Percentiles rank a stretch among this genome's conserved stretches.
These are phyloP conservation scores for Brenthis daphne DNA, from an alignment of 2,888 invertebrate species.

Conservation along the genomic window DNA sequence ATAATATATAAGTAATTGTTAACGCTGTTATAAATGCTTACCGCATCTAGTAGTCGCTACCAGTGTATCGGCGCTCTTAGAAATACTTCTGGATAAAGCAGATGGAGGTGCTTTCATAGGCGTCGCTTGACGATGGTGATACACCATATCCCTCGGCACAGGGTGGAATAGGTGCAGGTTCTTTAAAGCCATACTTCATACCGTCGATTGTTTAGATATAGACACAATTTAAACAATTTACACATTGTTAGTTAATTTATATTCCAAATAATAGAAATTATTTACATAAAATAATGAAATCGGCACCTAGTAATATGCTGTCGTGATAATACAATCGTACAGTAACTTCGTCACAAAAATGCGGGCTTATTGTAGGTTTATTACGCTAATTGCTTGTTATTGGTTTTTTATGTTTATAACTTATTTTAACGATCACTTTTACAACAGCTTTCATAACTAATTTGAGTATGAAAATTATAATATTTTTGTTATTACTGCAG, in stretches of 20 bases:
- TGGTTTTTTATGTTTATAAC: not conserved
- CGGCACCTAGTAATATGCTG: slow-evolving; percentile 1
- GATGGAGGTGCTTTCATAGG: slow-evolving; percentile 72
- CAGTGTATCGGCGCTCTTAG: slow-evolving; percentile 72
- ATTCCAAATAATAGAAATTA: slow-evolving; percentile 1
- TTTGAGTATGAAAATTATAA: not conserved
- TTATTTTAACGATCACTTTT: slow-evolving; percentile 9
- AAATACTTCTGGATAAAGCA: slow-evolving; percentile 64
- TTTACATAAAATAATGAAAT: not conserved
- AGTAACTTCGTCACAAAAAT: slow-evolving; percentile 8
- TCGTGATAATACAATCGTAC: slow-evolving; percentile 8
- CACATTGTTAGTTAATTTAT: not conserved
- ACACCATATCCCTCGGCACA: slow-evolving; percentile 61
- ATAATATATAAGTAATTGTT: not conserved
- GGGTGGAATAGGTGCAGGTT: slow-evolving; percentile 70
- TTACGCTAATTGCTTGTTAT: slow-evolving; percentile 3
- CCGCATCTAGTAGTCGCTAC: slow-evolving; percentile 59
- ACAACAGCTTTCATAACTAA: not conserved
- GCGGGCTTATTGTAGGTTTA: slow-evolving; percentile 11
- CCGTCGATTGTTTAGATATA: slow-evolving; percentile 7
- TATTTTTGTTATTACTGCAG: not conserved
- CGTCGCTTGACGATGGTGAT: slow-evolving; percentile 61
- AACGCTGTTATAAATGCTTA: slow-evolving; percentile 43
- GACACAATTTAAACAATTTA: not conserved
- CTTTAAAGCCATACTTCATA: slow-evolving; percentile 65